Base-by-base conservation (phyloP, 2,797 vertebrate species). In the Scomberomorus guttatus region DNA sequence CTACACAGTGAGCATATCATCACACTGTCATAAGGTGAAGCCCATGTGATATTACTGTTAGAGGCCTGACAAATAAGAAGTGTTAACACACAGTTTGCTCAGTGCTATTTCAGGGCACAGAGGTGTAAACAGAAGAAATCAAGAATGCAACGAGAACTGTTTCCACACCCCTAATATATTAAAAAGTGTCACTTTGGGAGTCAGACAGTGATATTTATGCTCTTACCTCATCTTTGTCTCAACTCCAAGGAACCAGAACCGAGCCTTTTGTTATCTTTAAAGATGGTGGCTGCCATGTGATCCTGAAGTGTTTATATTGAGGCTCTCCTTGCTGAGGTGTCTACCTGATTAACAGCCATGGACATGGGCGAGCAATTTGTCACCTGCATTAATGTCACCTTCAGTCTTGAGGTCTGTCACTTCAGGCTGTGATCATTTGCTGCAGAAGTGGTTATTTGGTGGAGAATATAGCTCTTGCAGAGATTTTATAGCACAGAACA, bases 351-450 rank as follows among this genome's bases (percentile, higher is more conserved):
- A 48, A 46, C 27, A 71, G 57, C 61, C 27, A 1, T 1, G 34
- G 50, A 46, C 2, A 7, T 9, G 1, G 55, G 71, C 29, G 81
- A 62, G 54, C 25, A 34, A 86, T 67, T 57, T 37, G 60, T 75
- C 82, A 61, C 82, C 70, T 58, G 51, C 69, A 11, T 44, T 60
- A 18, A 63, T 2, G 50, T 73, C 80, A 72, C 71, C 68, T 60
- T 5, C 48, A 9, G 52, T 39, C 51, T 52, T 13, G 14, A 54
- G 8, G 7, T 60, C 67, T 71, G 46, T 71, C 83, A 78, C 83
- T 51, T 74, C 56, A 9, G 67, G 29, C 58, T 76, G 52, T 11
- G 59, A 52, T 51, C 62, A 22, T 29, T 52, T 32, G 59, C 59
- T 57, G 62, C 1, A 32, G n/a, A 22, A 20, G 3, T 60, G 46